Conservation (phyloP, 2,888 invertebrate genomes). For the Lymantria dispar region DNA sequence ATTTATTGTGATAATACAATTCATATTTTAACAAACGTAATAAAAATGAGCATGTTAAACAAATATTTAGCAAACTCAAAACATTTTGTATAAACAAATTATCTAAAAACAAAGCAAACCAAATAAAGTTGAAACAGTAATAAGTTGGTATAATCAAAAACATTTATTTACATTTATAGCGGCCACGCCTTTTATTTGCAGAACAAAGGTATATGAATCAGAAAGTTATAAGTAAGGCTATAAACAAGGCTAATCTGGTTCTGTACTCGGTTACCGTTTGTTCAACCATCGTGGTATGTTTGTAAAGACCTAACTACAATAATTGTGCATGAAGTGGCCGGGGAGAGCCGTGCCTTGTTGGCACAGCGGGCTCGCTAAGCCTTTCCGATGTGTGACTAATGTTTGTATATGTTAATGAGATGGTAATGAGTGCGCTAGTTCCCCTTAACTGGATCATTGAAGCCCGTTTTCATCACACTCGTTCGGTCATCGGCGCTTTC, state of each 20-base stretch:
- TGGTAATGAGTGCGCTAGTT: conserved; percentile 69
- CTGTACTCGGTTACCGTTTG: conserved; percentile 71
- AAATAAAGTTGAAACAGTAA: neutral
- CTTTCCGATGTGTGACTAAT: conserved; percentile 73
- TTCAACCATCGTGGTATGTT: conserved; percentile 66
- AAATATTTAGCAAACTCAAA: neutral
- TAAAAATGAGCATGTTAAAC: neutral
- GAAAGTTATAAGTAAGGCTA: conserved; percentile 45
- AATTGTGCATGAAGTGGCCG: conserved; percentile 70
- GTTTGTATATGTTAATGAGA: conserved; percentile 78
- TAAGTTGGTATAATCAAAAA: conserved; percentile 1
- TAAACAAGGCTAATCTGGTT: conserved; percentile 75
- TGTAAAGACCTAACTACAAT: conserved; percentile 76
- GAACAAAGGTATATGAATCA: conserved; percentile 20
- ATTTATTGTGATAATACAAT: neutral
- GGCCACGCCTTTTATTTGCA: conserved; percentile 1
- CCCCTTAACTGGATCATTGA: conserved; percentile 72
- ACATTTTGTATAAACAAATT: neutral
- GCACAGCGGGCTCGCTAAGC: conserved; percentile 68
- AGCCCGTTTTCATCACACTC: conserved; percentile 48
- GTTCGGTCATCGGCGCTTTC: conserved; percentile 54
- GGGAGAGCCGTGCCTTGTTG: conserved; percentile 60
- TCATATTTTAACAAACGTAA: neutral
- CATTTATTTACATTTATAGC: conserved; percentile 1
- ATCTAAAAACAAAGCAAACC: neutral